These are phyloP conservation scores for Sciurus vulgaris DNA, from an alignment of 2,797 vertebrate genomes.

Conservation along the genomic window DNA sequence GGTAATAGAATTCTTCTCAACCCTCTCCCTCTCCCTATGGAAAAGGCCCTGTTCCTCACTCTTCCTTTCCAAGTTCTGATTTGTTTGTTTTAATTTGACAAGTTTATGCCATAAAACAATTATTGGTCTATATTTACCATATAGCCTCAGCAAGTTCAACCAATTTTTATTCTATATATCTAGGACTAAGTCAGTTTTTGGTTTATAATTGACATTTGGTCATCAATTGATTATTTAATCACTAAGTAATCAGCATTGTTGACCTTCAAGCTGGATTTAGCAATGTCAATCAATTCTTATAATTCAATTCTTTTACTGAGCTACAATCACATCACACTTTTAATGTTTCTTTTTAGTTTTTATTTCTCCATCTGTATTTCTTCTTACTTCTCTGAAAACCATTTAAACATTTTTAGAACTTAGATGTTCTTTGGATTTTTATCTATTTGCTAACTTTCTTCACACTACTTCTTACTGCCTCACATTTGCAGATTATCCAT, in stretches of 20 bases:
- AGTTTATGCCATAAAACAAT: not conserved
- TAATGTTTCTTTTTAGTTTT: slow-evolving; percentile 2
- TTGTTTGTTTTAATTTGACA: not conserved
- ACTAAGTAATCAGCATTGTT: not conserved
- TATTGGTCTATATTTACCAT: not conserved
- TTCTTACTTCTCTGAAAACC: not conserved
- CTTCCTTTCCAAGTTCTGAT: not conserved
- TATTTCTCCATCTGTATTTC: not conserved
- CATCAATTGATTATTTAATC: not conserved
- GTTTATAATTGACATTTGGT: not conserved
- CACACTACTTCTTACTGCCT: not conserved
- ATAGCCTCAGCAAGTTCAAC: not conserved
- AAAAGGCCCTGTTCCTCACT: not conserved
- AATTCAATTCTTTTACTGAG: not conserved
- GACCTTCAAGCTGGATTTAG: not conserved
- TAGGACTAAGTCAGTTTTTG: not conserved
- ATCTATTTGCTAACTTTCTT: slow-evolving; percentile 12
- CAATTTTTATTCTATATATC: not conserved
- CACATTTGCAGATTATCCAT: not conserved
- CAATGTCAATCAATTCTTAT: not conserved
- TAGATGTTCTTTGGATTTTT: not conserved
- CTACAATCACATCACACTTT: not conserved
- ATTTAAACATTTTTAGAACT: not conserved
- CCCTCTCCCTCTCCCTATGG: not conserved
- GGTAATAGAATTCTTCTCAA: not conserved